These are phyloP conservation scores for Ormyrus pomaceus DNA, from an alignment of 2,888 invertebrate species.

Conservation along the genomic window DNA sequence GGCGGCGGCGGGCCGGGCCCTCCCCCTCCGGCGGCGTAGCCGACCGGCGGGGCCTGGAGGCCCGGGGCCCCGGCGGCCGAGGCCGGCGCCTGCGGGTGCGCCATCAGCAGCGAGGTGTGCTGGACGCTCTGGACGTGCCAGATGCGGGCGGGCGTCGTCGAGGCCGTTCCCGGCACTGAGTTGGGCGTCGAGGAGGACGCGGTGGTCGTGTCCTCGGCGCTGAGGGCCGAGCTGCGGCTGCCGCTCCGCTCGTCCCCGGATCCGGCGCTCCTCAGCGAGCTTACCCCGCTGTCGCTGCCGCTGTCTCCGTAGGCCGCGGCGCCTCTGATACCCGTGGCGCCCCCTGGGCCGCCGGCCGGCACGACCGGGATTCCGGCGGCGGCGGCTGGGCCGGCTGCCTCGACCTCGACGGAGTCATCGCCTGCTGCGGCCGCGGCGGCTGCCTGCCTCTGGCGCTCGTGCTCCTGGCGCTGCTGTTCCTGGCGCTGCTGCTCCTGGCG, in stretches of 20 bases:
- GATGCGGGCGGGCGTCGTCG: conserved; percentile 64
- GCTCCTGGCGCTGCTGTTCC: conserved; percentile 26
- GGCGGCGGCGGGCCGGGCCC: conserved; percentile 62
- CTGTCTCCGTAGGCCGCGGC: conserved; percentile 77
- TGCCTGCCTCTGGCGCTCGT: conserved; percentile 59
- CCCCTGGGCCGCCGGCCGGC: conserved; percentile 63
- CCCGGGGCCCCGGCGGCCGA: conserved; percentile 56
- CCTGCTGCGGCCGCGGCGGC: conserved; percentile 58
- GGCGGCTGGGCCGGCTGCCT: conserved; percentile 64
- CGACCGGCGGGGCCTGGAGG: conserved; percentile 67
- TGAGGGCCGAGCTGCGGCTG: conserved; percentile 85
- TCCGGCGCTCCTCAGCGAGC: conserved; percentile 84
- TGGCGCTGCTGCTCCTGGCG: conserved; percentile 29
- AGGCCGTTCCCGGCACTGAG: conserved; percentile 45
- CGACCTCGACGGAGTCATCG: conserved; percentile 64
- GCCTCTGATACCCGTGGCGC: conserved; percentile 71
- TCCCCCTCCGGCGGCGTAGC: conserved; percentile 64
- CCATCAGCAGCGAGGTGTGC: conserved; percentile 80
- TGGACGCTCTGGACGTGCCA: conserved; percentile 81
- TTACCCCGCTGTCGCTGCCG: conserved; percentile 83
- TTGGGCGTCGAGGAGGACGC: conserved; percentile 59
- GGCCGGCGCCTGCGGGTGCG: conserved; percentile 76
- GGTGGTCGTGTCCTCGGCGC: conserved; percentile 82
- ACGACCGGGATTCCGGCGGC: conserved; percentile 61
- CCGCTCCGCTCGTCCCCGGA: conserved; percentile 86